A percentile compares a stretch with the other conserved stretches of the same genome.
Evolutionary conservation across 2,113 vertebrate species (phyloP).

Genomic region (Cavia porcellus): DNA sequence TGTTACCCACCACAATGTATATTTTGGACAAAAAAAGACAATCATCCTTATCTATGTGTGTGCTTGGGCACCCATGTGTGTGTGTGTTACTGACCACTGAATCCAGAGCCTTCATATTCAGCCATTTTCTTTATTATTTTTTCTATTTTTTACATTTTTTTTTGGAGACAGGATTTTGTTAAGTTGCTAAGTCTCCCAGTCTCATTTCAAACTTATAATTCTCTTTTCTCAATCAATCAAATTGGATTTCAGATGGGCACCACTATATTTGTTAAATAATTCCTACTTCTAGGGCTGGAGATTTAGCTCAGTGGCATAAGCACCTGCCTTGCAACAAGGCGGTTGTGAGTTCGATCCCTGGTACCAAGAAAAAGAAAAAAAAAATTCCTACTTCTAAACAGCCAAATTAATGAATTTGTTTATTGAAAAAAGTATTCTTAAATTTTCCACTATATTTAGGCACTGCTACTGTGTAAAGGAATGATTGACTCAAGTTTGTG

Average conservation of each 20-base stretch:
- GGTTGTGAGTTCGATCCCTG: too few species aligned
- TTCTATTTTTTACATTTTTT: too few species aligned
- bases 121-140: not conserved
- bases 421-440: not conserved
- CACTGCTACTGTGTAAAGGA: not conserved
- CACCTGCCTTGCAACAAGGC: too few species aligned
- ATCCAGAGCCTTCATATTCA: not conserved
- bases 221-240: not conserved
- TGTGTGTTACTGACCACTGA: not conserved
- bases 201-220: not conserved
- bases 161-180: not conserved
- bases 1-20: not conserved
- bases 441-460: not conserved
- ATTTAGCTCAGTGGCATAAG: too few species aligned
- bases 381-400: not conserved
- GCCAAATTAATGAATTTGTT: not conserved
- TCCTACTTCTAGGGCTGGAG: not conserved
- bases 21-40: not conserved
- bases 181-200: not conserved
- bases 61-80: not conserved
- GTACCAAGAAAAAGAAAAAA: too few species aligned
- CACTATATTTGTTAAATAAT: not conserved
- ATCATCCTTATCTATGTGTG: not conserved
- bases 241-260: not conserved
- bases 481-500: not conserved